Evolutionary conservation across 2,113 vertebrate species (phyloP), one percentile per base, ranked within the genome.

Genomic region (Tychaedon coryphoeus): DNA sequence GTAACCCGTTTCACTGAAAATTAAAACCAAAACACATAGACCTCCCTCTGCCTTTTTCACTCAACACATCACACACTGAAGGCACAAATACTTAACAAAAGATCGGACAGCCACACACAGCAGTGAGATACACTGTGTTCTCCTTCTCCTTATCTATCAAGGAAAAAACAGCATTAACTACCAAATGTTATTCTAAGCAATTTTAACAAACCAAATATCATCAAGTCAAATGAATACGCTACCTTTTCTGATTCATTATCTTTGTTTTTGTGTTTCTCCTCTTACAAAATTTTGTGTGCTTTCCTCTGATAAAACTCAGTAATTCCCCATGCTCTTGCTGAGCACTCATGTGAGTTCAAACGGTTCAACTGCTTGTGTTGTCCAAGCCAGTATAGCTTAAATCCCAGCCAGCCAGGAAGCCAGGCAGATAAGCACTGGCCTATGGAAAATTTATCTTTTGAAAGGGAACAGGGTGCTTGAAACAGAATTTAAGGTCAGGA

Each of bases 191-290:
- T 22, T 82, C 70, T 25, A 72, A 78, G 24, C 10, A 73, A 79
- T 56, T 54, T n/a, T 1, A 61, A 79, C 25, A 83, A 86, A 48
- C 2, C 36, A 60, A 60, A 0, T 53, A 81, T 34, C 22, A 53
- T 25, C 38, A 51, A 66, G 43, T 60, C 50, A 90, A 95, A 92
- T 1, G 5, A 88, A 88, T 64, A 92, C 47, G 0, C 86, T 96
- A 97, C 94, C 96, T 97, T 94, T 93, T 88, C 71, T 94, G 88
- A 90, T 93, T 36, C 96, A 97, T 96, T 86, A 60, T 93, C 79
- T 93, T 90, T 71, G 36, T 8, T 72, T 90, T 83, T 40, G 58
- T 33, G 78, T 22, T 90, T 80, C 36, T 80, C 73, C 82, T 93
- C 56, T 43, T n/a, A 79, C 1, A 76, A 62, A 70, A 43, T 43